Evolutionary conservation across 2,888 invertebrate species (phyloP).

Genomic region (Drosophila paramelanica): DNA sequence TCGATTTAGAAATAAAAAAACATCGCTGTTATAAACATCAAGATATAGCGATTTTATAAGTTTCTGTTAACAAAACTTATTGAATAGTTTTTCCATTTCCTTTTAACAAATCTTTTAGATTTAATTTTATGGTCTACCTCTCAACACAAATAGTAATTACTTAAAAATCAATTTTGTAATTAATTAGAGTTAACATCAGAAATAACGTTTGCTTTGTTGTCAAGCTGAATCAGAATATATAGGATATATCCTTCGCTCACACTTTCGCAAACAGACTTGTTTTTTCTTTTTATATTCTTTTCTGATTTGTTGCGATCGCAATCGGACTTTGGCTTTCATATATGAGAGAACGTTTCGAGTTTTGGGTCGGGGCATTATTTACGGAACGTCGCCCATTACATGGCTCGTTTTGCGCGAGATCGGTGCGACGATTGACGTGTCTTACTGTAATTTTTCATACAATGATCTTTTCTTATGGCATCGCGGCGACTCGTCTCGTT

Average conservation of each 20-base stretch:
- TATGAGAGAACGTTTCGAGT: slow-evolving; percentile 41
- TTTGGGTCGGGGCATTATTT: slow-evolving; percentile 51
- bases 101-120: too few relatives aligned
- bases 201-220: too few relatives aligned
- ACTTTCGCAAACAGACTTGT: background rate
- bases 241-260: background rate
- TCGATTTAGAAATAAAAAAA: too few relatives aligned
- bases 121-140: too few relatives aligned
- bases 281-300: slow-evolving; percentile 16
- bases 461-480: slow-evolving; percentile 68
- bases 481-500: slow-evolving; percentile 55
- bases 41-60: too few relatives aligned
- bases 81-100: too few relatives aligned
- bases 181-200: too few relatives aligned
- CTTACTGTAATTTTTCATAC: slow-evolving; percentile 80
- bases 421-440: slow-evolving; percentile 76
- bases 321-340: slow-evolving; percentile 55
- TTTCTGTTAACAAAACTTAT: too few relatives aligned
- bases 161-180: too few relatives aligned
- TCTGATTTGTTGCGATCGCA: slow-evolving; percentile 78
- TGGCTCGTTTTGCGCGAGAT: slow-evolving; percentile 72
- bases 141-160: background rate
- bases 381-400: slow-evolving; percentile 70
- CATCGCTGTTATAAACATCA: too few relatives aligned
- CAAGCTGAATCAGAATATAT: too few relatives aligned